A percentile compares a stretch with the other conserved stretches of the same genome.
Evolutionary conservation across 2,888 invertebrate genomes (phyloP).

Genomic region (Nomada hirtipes): DNA sequence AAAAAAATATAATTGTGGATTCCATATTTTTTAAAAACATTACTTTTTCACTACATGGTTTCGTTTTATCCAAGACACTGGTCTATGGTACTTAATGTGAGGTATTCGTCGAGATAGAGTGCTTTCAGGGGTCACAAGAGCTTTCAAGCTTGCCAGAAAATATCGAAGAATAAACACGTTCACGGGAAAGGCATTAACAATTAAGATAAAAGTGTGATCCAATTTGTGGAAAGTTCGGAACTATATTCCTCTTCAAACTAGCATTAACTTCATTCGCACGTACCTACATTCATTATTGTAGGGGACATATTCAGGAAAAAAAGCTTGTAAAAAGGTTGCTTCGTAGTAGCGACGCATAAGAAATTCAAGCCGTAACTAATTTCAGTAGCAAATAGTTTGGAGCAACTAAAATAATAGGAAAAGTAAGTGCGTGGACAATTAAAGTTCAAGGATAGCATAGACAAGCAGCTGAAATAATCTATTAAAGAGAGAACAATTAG

Average conservation of each 20-base stretch:
- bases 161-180: neutral
- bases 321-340: no score
- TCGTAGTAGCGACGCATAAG: no score
- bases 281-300: neutral
- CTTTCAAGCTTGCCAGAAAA: neutral
- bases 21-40: no score
- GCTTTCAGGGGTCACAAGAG: conserved; percentile 6
- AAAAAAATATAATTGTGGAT: no score
- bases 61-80: neutral
- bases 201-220: neutral
- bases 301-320: neutral
- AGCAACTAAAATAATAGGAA: no score
- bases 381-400: no score
- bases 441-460: no score
- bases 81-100: neutral
- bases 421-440: no score
- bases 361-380: no score
- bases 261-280: neutral
- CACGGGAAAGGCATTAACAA: neutral
- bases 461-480: no score
- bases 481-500: no score
- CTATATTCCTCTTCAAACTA: neutral
- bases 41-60: neutral
- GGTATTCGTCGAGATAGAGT: conserved; percentile 2
- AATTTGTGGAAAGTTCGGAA: neutral